A percentile compares a stretch with the other conserved stretches of the same genome.
phyloP scores from a whole-genome alignment of 2,113 vertebrate species.

The Tachycineta bicolor region DNA sequence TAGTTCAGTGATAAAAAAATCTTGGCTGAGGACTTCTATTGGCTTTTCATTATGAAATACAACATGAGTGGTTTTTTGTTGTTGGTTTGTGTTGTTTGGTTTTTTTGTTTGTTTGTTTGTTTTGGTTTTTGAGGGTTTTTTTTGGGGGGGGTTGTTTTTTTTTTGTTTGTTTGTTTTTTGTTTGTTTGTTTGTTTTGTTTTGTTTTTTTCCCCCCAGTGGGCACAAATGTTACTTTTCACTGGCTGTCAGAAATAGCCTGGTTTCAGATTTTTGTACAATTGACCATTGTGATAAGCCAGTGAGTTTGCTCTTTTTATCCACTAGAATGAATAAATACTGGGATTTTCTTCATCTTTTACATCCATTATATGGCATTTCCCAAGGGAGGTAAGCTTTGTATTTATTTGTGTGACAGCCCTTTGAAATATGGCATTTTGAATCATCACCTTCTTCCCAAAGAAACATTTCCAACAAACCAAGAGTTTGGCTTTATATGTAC shows the following conservation, averaged over 20 bases:
- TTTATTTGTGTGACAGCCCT: slow-evolving; percentile 3
- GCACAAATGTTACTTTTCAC: slow-evolving; percentile 51
- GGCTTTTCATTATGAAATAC: slow-evolving; percentile 30
- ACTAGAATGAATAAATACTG: slow-evolving; percentile 41
- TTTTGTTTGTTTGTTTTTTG: not conserved
- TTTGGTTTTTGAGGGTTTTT: too few species aligned
- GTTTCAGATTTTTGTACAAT: slow-evolving; percentile 42
- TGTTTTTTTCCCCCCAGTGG: not conserved
- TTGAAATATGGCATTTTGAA: slow-evolving; percentile 15
- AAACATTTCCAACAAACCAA: not conserved
- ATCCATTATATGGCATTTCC: slow-evolving; percentile 27
- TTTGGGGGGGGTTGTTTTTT: not conserved
- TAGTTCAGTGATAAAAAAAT: slow-evolving; percentile 43
- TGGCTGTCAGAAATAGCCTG: slow-evolving; percentile 24
- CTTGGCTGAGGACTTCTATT: not conserved
- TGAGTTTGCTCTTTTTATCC: slow-evolving; percentile 43
- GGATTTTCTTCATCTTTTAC: slow-evolving; percentile 60
- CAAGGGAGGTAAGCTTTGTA: slow-evolving; percentile 3
- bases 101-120: too few species aligned
- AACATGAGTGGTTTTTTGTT: not conserved
- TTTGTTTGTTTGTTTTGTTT: not conserved
- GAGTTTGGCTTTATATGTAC: not conserved
- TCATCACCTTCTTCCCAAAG: not conserved
- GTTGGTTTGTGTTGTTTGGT: not conserved
- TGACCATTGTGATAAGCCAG: slow-evolving; percentile 31